Evolutionary conservation across 2,113 vertebrate species (phyloP).

Genomic region (Siniperca knerii): DNA sequence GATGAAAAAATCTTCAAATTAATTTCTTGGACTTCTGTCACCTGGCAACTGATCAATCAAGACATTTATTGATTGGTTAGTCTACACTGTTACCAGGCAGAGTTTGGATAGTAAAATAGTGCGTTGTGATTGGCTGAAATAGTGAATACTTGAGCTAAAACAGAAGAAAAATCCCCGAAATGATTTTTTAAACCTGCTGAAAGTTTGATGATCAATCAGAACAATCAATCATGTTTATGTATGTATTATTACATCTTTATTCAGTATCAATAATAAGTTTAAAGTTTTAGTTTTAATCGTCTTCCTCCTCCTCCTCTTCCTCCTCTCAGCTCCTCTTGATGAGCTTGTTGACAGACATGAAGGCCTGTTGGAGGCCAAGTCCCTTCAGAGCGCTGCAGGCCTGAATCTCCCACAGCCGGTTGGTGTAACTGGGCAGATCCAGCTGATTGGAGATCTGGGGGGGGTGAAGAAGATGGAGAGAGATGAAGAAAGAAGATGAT

Average conservation of each 20-base stretch:
- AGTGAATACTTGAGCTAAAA: not conserved
- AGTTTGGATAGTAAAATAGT: not conserved
- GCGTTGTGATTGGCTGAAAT: not conserved
- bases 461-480: not conserved
- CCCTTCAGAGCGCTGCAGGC: constrained; percentile 87
- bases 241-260: not conserved
- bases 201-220: not conserved
- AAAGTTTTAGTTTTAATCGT: not conserved
- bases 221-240: not conserved
- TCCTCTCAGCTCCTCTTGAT: constrained; percentile 75
- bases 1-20: too few relatives aligned
- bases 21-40: too few relatives aligned
- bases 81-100: not conserved
- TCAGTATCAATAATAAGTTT: not conserved
- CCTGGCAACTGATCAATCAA: too few relatives aligned
- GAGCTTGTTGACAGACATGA: constrained; percentile 81
- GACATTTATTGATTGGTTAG: not conserved
- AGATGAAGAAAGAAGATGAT: too few relatives aligned
- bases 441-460: constrained; percentile 81
- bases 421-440: constrained; percentile 38
- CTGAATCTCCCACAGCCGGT: constrained; percentile 85
- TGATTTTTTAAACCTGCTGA: not conserved
- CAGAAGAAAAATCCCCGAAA: not conserved
- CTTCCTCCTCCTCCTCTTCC: not conserved
- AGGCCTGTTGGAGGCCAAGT: constrained; percentile 86